Percentiles rank a stretch among this genome's conserved stretches.
Conservation (phyloP, 2,797 vertebrate species). For the Dicrostonyx torquatus region DNA sequence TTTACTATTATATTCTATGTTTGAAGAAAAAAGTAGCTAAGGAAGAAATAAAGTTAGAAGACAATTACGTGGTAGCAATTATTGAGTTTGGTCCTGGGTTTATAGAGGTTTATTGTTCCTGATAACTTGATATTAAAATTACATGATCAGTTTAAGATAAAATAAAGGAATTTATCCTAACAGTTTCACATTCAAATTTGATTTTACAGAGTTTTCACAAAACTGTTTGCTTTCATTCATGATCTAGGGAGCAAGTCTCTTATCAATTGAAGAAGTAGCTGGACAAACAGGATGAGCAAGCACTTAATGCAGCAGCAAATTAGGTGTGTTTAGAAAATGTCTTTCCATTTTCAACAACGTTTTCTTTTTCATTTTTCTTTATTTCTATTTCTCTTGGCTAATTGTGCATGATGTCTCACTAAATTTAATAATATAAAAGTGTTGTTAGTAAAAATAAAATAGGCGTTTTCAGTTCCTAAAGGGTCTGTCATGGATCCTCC, state of each 20-base stretch:
- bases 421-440: constrained; percentile 60
- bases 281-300: not conserved
- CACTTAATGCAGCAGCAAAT: not conserved
- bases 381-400: constrained; percentile 27
- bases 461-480: not conserved
- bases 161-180: not conserved
- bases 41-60: not conserved
- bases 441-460: constrained; percentile 22
- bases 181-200: not conserved
- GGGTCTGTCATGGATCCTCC: constrained; percentile 49
- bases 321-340: not conserved
- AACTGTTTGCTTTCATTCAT: not conserved
- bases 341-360: constrained; percentile 1
- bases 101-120: not conserved
- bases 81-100: not conserved
- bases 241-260: not conserved
- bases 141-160: not conserved
- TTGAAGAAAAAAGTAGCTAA: not conserved
- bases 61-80: not conserved
- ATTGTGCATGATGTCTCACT: constrained; percentile 1
- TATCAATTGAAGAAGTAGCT: not conserved
- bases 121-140: not conserved
- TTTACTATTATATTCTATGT: not conserved
- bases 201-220: not conserved
- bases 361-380: not conserved